A percentile compares a stretch with the other conserved stretches of the same genome.
Conservation (phyloP, 2,113 vertebrate genomes). For the Antidorcas marsupialis region DNA sequence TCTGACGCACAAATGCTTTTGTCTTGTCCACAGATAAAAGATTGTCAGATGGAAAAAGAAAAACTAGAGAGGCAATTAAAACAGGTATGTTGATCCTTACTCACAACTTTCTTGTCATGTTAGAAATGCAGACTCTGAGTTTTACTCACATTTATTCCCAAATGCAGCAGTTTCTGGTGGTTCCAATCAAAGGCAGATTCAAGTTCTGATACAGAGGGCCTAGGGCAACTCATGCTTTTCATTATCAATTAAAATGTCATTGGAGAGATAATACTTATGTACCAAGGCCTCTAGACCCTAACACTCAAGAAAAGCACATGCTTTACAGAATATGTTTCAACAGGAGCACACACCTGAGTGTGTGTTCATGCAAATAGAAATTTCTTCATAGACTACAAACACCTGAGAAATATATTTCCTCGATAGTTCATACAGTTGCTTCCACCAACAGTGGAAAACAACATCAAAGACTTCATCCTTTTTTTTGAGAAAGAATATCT, state of each 20-base stretch:
- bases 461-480: not conserved
- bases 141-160: not conserved
- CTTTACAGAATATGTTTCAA: not conserved
- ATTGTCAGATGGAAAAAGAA: conserved; percentile 62
- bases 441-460: not conserved
- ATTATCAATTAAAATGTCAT: not conserved
- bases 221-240: not conserved
- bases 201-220: not conserved
- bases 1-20: not conserved
- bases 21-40: conserved; percentile 63
- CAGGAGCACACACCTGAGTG: no score
- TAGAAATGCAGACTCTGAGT: not conserved
- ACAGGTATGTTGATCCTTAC: conserved; percentile 38
- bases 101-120: not conserved
- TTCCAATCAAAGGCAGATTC: not conserved
- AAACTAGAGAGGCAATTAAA: conserved; percentile 64
- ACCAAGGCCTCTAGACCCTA: not conserved
- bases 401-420: not conserved
- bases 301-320: not conserved
- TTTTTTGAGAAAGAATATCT: not conserved
- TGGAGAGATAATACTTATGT: not conserved
- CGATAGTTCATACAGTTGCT: not conserved
- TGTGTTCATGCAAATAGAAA: no score
- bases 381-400: not conserved
- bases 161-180: not conserved